A percentile compares a stretch with the other conserved stretches of the same genome.
Conservation (phyloP, 2,888 invertebrate genomes). For the Sinelater perroti region DNA sequence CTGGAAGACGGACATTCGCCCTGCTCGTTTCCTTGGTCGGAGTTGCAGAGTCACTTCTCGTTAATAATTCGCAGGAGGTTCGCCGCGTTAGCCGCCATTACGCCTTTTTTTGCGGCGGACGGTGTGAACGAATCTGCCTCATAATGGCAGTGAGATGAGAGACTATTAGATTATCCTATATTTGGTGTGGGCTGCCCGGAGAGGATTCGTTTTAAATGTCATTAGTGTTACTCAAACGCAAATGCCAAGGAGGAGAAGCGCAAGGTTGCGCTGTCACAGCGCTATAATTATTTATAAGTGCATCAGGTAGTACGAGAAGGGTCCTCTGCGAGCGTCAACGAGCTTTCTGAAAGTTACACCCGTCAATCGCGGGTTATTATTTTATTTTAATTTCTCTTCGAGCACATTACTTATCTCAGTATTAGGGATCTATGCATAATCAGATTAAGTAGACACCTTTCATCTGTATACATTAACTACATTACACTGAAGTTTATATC, state of each 20-base stretch:
- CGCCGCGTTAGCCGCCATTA: neutral
- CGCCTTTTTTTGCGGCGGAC: too few relatives aligned
- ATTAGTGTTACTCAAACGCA: constrained; percentile 8
- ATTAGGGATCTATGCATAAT: too few relatives aligned
- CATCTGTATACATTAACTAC: too few relatives aligned
- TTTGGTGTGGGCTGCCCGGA: constrained; percentile 1
- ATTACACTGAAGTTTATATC: too few relatives aligned
- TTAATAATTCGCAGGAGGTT: neutral
- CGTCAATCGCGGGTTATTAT: too few relatives aligned
- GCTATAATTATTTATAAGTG: constrained; percentile 2
- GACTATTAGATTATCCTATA: constrained; percentile 3
- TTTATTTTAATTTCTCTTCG: too few relatives aligned
- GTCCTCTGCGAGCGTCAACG: too few relatives aligned
- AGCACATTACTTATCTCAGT: too few relatives aligned
- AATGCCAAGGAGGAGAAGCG: constrained; percentile 12
- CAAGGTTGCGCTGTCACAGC: constrained; percentile 6
- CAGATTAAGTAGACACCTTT: too few relatives aligned
- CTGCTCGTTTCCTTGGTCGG: neutral
- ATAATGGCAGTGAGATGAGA: neutral
- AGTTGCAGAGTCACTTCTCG: neutral
- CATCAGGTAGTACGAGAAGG: too few relatives aligned
- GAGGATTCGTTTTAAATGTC: constrained; percentile 4
- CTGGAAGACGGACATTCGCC: neutral
- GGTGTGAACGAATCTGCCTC: too few relatives aligned
- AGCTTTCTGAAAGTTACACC: too few relatives aligned